Evolutionary conservation across 2,797 vertebrate genomes (phyloP), one percentile per base, ranked within the genome.

Genomic region (Tauraco hartlaubi): DNA sequence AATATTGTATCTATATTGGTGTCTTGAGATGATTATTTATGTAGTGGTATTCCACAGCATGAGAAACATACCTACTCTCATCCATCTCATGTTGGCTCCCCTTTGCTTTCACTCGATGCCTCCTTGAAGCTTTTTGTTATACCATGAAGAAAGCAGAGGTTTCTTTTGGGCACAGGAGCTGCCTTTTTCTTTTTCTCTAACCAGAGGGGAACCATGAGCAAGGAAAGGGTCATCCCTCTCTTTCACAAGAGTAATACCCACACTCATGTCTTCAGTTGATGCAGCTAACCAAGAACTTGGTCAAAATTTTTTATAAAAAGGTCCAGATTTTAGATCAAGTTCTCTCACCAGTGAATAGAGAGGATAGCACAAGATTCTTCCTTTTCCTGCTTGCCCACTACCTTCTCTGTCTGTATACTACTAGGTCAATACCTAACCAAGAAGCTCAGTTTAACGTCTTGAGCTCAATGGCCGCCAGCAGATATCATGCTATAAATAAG

Each of bases 221-320:
- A 59, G 44, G 10, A 48, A 78, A 62, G 12, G 19, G 31, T 54
- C 59, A 72, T 43, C 3, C 0, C 26, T 29, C 31, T 67, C 33
- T 68, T 88, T 41, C 43, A 29, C 15, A 44, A n/a, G 25, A 7
- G 21, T 63, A 59, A 25, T 21, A 15, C 9, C n/a, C 48, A 62
- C 21, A 26, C 18, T 73, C 20, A 20, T 44, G 6, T 83, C 39
- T 61, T 82, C 46, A 52, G 31, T 5, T 66, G 37, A 23, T 37
- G 33, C 33, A 66, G 12, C 49, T 23, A 61, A 28, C 22, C 41
- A 68, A 72, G 25, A 14, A 37, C n/a, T 56, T 0, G 0, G n/a
- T 43, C 22, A 90, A 62, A 56, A 66, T 66, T 51, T 88, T 69
- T 39, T 58, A 19, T 9, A 7, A 62, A 79, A 5, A 43, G 12